Percentiles rank a stretch among this genome's conserved stretches.
Evolutionary conservation across 2,797 vertebrate species (phyloP).

Genomic region (Lagorchestes hirsutus): DNA sequence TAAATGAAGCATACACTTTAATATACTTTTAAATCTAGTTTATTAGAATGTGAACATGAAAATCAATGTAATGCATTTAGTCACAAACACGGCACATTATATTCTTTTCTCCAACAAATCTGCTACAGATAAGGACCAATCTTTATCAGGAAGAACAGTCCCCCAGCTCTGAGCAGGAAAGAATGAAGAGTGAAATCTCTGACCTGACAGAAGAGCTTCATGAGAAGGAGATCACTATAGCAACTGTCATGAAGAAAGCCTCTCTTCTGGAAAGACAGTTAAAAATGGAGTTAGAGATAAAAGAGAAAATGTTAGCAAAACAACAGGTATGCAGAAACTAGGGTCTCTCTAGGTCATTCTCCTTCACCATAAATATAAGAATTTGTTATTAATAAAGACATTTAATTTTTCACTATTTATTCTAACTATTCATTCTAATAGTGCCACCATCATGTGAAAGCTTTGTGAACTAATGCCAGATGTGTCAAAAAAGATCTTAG

Average conservation of each 20-base stretch:
- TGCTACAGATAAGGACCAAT: constrained; percentile 83
- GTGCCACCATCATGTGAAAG: constrained; percentile 27
- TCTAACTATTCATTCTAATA: constrained; percentile 59
- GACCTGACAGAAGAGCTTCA: constrained; percentile 86
- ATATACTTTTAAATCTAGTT: background rate
- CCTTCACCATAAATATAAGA: constrained; percentile 7
- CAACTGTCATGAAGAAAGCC: constrained; percentile 87
- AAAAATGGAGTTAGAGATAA: constrained; percentile 86
- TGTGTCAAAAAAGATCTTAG: constrained; percentile 42
- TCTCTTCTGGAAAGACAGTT: constrained; percentile 87
- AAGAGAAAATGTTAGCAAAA: constrained; percentile 85
- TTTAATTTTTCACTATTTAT: constrained; percentile 35
- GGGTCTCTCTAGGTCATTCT: constrained; percentile 51
- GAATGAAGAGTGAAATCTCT: constrained; percentile 86
- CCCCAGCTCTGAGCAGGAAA: constrained; percentile 81
- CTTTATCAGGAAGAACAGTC: constrained; percentile 80
- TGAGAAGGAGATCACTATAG: constrained; percentile 89
- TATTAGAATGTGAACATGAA: constrained; percentile 25
- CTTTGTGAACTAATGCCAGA: constrained; percentile 37
- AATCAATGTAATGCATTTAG: background rate
- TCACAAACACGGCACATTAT: background rate
- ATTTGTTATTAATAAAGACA: constrained; percentile 27
- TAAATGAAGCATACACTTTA: background rate
- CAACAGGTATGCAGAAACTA: constrained; percentile 84
- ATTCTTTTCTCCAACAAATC: constrained; percentile 71